These are phyloP conservation scores for Anguilla marmorata DNA, from an alignment of 2,797 vertebrate genomes.

Conservation along the genomic window DNA sequence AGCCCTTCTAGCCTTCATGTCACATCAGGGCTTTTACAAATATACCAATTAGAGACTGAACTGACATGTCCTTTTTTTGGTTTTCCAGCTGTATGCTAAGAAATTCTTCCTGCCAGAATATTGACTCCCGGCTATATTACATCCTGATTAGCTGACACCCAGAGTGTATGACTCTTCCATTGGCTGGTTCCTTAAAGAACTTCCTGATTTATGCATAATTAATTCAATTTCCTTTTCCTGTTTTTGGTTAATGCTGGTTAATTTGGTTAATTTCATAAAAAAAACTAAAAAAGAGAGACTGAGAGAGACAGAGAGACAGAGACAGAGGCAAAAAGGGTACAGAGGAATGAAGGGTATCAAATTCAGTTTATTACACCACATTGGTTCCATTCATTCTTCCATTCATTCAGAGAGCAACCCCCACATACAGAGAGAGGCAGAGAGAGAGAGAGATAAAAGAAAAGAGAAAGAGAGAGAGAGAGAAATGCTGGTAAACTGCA, in stretches of 20 bases:
- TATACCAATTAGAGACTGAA: neutral
- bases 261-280: neutral
- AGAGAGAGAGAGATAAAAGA: neutral
- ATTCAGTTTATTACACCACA: conserved; percentile 62
- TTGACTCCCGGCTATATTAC: neutral
- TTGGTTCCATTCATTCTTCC: conserved; percentile 63
- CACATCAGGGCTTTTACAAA: neutral
- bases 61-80: neutral
- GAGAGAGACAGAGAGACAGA: conserved; percentile 42
- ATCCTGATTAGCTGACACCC: conserved; percentile 9
- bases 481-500: neutral
- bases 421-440: neutral
- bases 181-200: neutral
- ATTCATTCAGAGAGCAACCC: conserved; percentile 43
- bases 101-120: neutral
- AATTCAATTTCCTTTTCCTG: neutral
- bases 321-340: conserved; percentile 10
- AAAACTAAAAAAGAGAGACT: conserved; percentile 41
- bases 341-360: conserved; percentile 57
- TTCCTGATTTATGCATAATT: neutral
- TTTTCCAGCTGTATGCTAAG: neutral
- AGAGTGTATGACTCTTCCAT: neutral
- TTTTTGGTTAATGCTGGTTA: neutral
- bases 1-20: neutral
- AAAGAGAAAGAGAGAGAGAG: neutral